Conservation (phyloP, 2,797 vertebrate genomes). For the Gymnodraco acuticeps region DNA sequence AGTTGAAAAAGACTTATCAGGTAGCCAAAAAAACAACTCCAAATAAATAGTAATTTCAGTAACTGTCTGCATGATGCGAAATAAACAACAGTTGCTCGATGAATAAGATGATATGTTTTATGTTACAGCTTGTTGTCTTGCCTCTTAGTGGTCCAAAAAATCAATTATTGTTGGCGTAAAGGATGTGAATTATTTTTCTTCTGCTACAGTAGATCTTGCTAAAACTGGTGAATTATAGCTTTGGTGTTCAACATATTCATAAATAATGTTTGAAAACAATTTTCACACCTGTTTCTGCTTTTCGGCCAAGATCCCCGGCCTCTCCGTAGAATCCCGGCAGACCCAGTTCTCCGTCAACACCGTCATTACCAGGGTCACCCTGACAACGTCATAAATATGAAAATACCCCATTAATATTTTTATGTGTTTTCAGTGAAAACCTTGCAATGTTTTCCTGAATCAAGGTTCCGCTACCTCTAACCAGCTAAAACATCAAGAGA, state of each 20-base stretch:
- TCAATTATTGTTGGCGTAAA: not conserved
- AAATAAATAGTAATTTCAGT: not conserved
- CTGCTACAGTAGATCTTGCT: not conserved
- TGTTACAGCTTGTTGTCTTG: conserved; percentile 1
- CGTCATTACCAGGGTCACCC: conserved; percentile 84
- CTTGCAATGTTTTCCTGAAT: conserved; percentile 1
- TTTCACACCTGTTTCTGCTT: conserved; percentile 81
- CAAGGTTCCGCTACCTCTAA: conserved; percentile 27
- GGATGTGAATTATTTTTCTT: not conserved
- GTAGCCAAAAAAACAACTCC: not conserved
- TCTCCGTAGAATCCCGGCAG: conserved; percentile 86
- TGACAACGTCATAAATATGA: conserved; percentile 69
- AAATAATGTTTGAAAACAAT: conserved; percentile 4
- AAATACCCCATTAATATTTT: conserved; percentile 51
- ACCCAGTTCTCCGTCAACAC: conserved; percentile 81
- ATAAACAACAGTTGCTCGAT: not conserved
- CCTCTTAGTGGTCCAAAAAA: not conserved
- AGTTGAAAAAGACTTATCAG: no score
- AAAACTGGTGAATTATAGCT: conserved; percentile 25
- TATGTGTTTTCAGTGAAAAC: conserved; percentile 32
- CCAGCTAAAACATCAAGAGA: conserved; percentile 31
- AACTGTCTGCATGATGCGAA: not conserved
- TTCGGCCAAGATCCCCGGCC: conserved; percentile 79
- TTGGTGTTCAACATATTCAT: conserved; percentile 11
- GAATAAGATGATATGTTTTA: not conserved